Evolutionary conservation across 1,140 invertebrate genomes (phyloP).

Genomic region (Macrosteles quadrilineatus): DNA sequence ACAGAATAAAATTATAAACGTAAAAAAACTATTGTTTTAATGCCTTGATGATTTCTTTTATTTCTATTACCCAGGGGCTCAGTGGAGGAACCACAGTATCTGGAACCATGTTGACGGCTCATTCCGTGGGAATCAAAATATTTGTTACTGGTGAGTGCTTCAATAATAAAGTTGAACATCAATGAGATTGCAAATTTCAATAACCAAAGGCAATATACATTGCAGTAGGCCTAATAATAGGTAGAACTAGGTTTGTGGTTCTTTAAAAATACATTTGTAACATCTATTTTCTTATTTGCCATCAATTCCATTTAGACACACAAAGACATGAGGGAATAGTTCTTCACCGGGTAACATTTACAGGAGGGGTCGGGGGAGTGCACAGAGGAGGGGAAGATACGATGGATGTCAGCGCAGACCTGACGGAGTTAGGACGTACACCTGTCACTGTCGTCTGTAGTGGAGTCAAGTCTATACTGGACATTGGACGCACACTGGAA

Average conservation of each 20-base stretch:
- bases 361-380: constrained; percentile 87
- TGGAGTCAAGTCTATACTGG: constrained; percentile 96
- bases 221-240: no score
- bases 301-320: no score
- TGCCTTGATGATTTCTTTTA: no score
- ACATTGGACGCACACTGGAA: constrained; percentile 92
- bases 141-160: constrained; percentile 88
- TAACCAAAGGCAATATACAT: no score
- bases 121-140: constrained; percentile 79
- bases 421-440: constrained; percentile 85
- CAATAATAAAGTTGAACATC: not conserved
- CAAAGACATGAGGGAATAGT: no score
- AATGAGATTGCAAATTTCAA: not conserved
- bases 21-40: no score
- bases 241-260: no score
- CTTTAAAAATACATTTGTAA: no score
- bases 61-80: no score
- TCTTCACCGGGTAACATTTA: no score
- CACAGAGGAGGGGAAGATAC: constrained; percentile 83
- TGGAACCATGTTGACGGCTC: constrained; percentile 85
- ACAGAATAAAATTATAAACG: no score
- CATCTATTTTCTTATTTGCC: no score
- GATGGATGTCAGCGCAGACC: constrained; percentile 94
- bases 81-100: constrained; percentile 95
- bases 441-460: constrained; percentile 90